A percentile compares a stretch with the other conserved stretches of the same genome.
Evolutionary conservation across 2,113 vertebrate species (phyloP).

Genomic region (Nothobranchius furzeri): DNA sequence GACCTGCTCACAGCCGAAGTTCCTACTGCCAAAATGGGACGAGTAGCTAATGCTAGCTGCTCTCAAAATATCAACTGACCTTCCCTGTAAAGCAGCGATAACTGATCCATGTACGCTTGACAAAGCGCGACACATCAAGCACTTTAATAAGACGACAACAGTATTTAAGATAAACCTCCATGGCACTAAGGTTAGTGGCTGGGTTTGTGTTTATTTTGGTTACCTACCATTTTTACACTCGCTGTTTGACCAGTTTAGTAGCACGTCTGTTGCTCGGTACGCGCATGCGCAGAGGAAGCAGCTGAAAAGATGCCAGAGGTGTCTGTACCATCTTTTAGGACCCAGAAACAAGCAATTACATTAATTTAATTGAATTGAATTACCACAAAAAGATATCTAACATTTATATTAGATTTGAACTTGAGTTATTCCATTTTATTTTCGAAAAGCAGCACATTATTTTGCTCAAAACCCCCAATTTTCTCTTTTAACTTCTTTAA

Average conservation of each 20-base stretch:
- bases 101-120: conserved; percentile 36
- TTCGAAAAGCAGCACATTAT: no score
- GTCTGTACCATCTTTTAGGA: not conserved
- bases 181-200: conserved; percentile 26
- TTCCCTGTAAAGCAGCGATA: conserved; percentile 73
- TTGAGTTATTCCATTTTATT: no score
- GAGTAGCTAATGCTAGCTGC: conserved; percentile 76
- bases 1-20: conserved; percentile 52
- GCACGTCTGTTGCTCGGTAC: conserved; percentile 66
- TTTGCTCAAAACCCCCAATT: no score
- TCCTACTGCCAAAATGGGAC: conserved; percentile 79
- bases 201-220: conserved; percentile 77
- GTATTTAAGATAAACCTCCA: not conserved
- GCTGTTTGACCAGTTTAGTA: conserved; percentile 82
- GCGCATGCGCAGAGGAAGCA: conserved; percentile 77
- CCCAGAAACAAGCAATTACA: no score
- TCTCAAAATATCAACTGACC: conserved; percentile 86
- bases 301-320: conserved; percentile 25
- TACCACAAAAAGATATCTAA: no score
- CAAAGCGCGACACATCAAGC: conserved; percentile 28
- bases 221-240: conserved; percentile 86
- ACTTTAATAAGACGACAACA: conserved; percentile 19
- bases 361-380: no score
- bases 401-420: no score
- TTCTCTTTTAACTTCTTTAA: no score